Percentiles rank a stretch among this genome's conserved stretches.
phyloP scores from a whole-genome alignment of 2,113 vertebrate genomes.

The Sarotherodon lohbergeri region DNA sequence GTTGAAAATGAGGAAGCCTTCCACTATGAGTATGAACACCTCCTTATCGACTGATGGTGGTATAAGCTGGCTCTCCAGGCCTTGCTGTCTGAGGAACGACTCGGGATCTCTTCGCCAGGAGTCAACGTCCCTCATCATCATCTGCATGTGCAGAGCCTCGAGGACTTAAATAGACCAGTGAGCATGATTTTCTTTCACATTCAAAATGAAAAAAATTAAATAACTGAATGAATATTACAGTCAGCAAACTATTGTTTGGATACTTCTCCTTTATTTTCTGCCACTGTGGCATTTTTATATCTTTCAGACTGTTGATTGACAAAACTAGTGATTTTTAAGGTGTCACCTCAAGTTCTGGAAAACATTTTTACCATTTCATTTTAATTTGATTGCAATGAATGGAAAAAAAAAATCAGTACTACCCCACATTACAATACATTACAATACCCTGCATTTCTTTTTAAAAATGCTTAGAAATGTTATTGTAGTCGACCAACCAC shows the following conservation, averaged over 20 bases:
- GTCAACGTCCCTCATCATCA: constrained; percentile 78
- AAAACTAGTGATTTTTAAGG: not conserved
- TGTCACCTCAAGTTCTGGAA: not conserved
- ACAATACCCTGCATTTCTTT: not conserved
- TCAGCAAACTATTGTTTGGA: not conserved
- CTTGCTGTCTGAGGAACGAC: constrained; percentile 12
- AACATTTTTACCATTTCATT: not conserved
- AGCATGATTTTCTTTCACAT: not conserved
- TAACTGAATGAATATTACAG: not conserved
- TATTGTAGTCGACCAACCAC: not conserved
- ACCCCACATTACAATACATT: not conserved
- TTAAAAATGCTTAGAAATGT: not conserved
- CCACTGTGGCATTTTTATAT: not conserved
- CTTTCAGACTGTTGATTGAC: not conserved
- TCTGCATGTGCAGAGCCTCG: constrained; percentile 87
- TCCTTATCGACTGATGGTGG: not conserved
- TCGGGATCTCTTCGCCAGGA: constrained; percentile 70
- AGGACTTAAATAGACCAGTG: constrained; percentile 70
- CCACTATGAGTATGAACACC: constrained; percentile 81
- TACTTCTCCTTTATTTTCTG: not conserved
- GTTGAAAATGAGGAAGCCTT: constrained; percentile 93
- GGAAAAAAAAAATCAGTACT: not conserved
- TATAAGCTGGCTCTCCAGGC: not conserved
- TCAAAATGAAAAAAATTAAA: not conserved
- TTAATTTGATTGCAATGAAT: not conserved